These are phyloP conservation scores for Hucho hucho DNA, from an alignment of 2,113 vertebrate species.

Conservation along the genomic window DNA sequence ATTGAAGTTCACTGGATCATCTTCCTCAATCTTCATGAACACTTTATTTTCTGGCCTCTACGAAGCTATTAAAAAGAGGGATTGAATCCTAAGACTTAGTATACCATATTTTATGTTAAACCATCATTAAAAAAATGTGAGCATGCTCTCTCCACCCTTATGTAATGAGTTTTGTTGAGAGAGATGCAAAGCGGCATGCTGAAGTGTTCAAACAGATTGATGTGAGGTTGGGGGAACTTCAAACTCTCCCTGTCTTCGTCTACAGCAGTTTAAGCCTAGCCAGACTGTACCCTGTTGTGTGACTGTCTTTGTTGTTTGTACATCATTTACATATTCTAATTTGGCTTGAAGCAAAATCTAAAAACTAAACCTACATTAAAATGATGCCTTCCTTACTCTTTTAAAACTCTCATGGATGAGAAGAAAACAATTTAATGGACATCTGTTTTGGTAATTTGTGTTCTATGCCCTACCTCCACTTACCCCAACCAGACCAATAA, in stretches of 20 bases:
- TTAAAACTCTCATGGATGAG: constrained; percentile 29
- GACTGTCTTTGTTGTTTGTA: constrained; percentile 23
- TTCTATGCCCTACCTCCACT: constrained; percentile 12
- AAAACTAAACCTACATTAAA: constrained; percentile 45
- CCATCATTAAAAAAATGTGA: constrained; percentile 90
- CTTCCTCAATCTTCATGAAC: constrained; percentile 99
- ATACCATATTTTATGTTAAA: constrained; percentile 94
- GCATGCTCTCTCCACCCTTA: constrained; percentile 58
- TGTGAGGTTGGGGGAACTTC: constrained; percentile 9
- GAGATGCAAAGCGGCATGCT: constrained; percentile 13
- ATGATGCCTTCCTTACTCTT: constrained; percentile 37
- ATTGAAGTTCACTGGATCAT: constrained; percentile 99
- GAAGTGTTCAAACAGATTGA: constrained; percentile 15
- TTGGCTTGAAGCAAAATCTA: constrained; percentile 25
- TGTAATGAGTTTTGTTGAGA: constrained; percentile 83
- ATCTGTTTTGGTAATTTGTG: constrained; percentile 10
- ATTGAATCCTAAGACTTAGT: constrained; percentile 89
- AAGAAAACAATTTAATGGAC: constrained; percentile 29
- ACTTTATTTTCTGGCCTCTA: constrained; percentile 99
- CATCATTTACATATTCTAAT: constrained; percentile 34
- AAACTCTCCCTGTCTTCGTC: background rate
- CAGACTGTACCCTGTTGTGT: background rate
- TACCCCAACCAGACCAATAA: background rate
- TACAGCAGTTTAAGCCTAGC: background rate
- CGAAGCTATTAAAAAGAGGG: constrained; percentile 99